Evolutionary conservation across 1,140 invertebrate species (phyloP), one percentile per base, ranked within the genome.

Genomic region (Leguminivora glycinivorella): DNA sequence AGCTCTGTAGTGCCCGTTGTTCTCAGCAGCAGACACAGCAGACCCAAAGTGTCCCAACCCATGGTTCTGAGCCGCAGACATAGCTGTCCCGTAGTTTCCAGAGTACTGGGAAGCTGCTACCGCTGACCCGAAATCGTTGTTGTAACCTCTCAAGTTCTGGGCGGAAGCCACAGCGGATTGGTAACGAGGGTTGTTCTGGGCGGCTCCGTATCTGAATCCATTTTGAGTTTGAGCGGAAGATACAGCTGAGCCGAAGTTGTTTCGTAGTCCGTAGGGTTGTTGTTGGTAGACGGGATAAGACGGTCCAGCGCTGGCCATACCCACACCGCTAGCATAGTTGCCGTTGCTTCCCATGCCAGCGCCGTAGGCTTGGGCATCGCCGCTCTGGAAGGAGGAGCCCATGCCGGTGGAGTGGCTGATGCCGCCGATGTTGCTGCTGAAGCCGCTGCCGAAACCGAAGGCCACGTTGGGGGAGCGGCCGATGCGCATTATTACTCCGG

Each of bases 351-450:
- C 82, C 4, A 79, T 67, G 25, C 83, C 82, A 7, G 72, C 72
- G 24, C 87, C 87, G 70, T 86, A 87, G 0, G 87, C 87, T 4
- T 81, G 70, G 0, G 79, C 87, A 56, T 84, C 80, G 12, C 88
- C 89, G 66, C 77, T 84, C 67, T 79, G 78, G 79, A 84, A 90
- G 6, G 87, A 82, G 24, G 82, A 70, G 2, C 87, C 86, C 38
- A 84, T 81, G 67, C 87, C 79, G 7, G 77, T 80, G 1, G 89
- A 83, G 24, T 89, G 89, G 7, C 79, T 79, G 67, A 91, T 83
- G 5, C 89, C 89, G 0, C 84, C 87, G 52, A 89, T 84, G 72
- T 91, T 83, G 72, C 83, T 90, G 76, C 82, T 85, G 68, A 90
- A 88, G 2, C 89, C 89, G 67, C 85, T 87, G 6, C 89, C 89